Base-by-base conservation (phyloP, 2,888 invertebrate genomes). In the Ectobius pallidus region DNA sequence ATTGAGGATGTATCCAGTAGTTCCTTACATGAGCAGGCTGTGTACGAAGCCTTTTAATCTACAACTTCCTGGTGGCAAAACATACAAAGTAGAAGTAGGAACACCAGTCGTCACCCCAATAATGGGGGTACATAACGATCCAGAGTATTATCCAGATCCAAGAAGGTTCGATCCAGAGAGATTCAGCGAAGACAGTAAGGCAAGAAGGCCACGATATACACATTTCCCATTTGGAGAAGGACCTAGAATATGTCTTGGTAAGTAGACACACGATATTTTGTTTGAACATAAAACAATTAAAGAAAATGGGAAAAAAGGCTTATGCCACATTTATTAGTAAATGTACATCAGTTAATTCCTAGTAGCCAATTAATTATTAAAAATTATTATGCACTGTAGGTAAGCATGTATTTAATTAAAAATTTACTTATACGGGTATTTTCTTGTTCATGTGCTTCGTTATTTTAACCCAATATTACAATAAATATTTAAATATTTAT, bases 141-240 rank as follows among this genome's bases (percentile, higher is more conserved):
- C 81, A 0, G 77, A 81, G 44, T 82, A 81, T 77, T 85, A 79
- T 75, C 81, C 83, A 2, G 80, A 85, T 69, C 84, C 85, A 0
- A 79, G 82, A 44, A 79, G 79, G 74, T 85, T 84, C 74, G 81
- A 85, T 74, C 85, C 85, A 0, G 83, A 84, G 70, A 78, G 84
- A 70, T 84, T 84, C 77, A 77, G 76, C 0, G 80, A 81, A 1
- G 82, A 82, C n/a, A 80, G 80, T 16, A 83, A 62, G n/a, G 34
- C n/a, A 6, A 39, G 14, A 1, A 14, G 44, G 7, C 65, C 65
- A 3, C 25, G 30, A 30, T 65, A 27, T 27, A 46, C 65, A 30
- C 46, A 46, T 7, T 3, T 65, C 3, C 65, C 65, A n/a, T 65
- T 65, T 22, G 65, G 65, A n/a, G 65, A 65, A 25, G 65, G 65